A percentile compares a stretch with the other conserved stretches of the same genome.
phyloP scores from a whole-genome alignment of 2,797 vertebrate genomes.

The Brachyrhaphis roseni region DNA sequence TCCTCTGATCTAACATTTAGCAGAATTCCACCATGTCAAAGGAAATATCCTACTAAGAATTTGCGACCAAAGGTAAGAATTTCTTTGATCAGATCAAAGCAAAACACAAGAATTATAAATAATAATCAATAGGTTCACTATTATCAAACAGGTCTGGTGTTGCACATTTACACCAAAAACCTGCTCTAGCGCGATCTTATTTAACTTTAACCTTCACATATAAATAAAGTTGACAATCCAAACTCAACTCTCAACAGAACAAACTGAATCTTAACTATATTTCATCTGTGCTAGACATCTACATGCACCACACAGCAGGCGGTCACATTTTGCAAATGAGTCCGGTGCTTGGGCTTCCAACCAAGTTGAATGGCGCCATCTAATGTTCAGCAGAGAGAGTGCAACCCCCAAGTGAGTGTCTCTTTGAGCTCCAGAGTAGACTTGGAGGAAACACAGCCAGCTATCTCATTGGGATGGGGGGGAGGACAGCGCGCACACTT shows the following conservation, averaged over 20 bases:
- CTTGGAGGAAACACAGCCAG: conserved; percentile 45
- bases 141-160: not conserved
- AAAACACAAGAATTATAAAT: not conserved
- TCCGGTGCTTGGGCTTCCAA: conserved; percentile 45
- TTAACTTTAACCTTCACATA: not conserved
- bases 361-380: conserved; percentile 81
- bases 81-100: not conserved
- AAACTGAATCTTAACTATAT: conserved; percentile 50
- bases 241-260: conserved; percentile 46
- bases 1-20: conserved; percentile 48
- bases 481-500: conserved; percentile 48
- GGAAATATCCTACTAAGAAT: conserved; percentile 22
- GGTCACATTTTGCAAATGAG: conserved; percentile 31
- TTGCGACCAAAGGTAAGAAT: not conserved
- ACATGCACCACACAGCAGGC: conserved; percentile 55
- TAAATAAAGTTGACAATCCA: conserved; percentile 14
- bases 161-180: conserved; percentile 4
- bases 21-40: conserved; percentile 23
- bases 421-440: conserved; percentile 34
- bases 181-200: conserved; percentile 7
- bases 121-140: not conserved
- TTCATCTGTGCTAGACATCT: conserved; percentile 55
- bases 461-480: conserved; percentile 14
- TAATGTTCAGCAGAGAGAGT: conserved; percentile 61
- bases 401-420: conserved; percentile 15